Base-by-base conservation (phyloP, 2,888 invertebrate species). In the Chrysopilus asiliformis region DNA sequence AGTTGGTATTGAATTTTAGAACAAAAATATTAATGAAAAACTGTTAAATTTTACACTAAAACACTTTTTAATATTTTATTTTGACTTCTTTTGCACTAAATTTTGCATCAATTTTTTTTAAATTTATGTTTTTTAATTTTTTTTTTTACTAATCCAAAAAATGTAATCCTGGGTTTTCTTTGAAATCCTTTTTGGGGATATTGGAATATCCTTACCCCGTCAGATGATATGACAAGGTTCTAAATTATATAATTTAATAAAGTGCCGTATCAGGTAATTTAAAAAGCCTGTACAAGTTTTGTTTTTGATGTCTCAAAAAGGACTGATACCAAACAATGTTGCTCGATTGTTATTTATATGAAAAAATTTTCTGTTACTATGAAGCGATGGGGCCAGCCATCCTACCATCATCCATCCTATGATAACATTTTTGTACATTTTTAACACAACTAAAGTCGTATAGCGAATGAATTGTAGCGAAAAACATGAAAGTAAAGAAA, bases 261-360 rank as follows among this genome's bases (percentile, higher is more conserved):
- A n/a, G n/a, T n/a, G n/a, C n/a, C n/a, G n/a, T n/a, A n/a, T n/a
- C n/a, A n/a, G n/a, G n/a, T n/a, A n/a, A n/a, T n/a, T n/a, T n/a
- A n/a, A n/a, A n/a, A n/a, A n/a, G n/a, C n/a, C n/a, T n/a, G n/a
- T n/a, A n/a, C n/a, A n/a, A n/a, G n/a, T n/a, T n/a, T n/a, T n/a
- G n/a, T n/a, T n/a, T n/a, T 20, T 36, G 25, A 36, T 35, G 36
- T 39, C 37, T 35, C 34, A 35, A 33, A 38, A 42, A 40, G 42
- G 40, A 42, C 42, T 42, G 42, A 42, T 42, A 31, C 27, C 32
- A 16, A 38, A 34, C 29, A 38, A 36, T 30, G 25, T 36, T 38
- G 40, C 38, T 19, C 30, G 35, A 34, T 32, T 33, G 32, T 32
- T 42, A 42, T 42, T 42, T 42, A 42, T 42, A 42, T 40, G 42